Base-by-base conservation (phyloP, 1,140 invertebrate genomes). In the Megalonaias nervosa region DNA sequence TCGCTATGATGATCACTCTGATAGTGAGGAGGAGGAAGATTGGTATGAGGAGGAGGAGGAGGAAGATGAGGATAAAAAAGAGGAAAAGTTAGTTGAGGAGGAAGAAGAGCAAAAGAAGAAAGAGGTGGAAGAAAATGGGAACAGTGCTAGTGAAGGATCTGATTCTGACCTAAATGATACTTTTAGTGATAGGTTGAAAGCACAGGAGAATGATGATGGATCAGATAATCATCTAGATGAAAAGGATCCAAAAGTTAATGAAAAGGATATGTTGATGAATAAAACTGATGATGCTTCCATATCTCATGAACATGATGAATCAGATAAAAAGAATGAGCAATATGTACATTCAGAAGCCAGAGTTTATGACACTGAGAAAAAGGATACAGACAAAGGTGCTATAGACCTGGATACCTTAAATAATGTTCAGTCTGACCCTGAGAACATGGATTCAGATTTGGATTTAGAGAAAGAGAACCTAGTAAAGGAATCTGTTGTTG, bases 1-100 rank as follows among this genome's bases (percentile, higher is more conserved):
- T 58, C 71, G 76, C 14, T 78, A 78, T 69, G 66, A 72, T 67
- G 76, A 78, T 62, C 71, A 60, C 3, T 58, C 76, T 9, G 76
- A 78, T 19, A 78, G 76, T 72, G 76, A 78, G 31, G 76, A 78
- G 21, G 76, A 78, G 17, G 74, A 75, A 58, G 70, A 77, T 26
- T 48, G 57, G 26, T 48, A 16, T 38, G 19, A 31, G 19, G 60
- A 67, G 21, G 19, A 66, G 15, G 64, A 31, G 16, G 26, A 21
- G 65, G n/a, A 21, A 17, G 65, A 67, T 67, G 65, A 67, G 13
- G 19, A 67, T 19, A 31, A 21, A 4, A 67, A 21, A 31, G 65
- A 67, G 65, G 65, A 21, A 23, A 62, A 19, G 9, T n/a, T 9
- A 23, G 60, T n/a, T 11, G 60, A n/a, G 19, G 23, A 23, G 4